Conservation (phyloP, 2,797 vertebrate genomes). For the Stomatorhinus walkeri region DNA sequence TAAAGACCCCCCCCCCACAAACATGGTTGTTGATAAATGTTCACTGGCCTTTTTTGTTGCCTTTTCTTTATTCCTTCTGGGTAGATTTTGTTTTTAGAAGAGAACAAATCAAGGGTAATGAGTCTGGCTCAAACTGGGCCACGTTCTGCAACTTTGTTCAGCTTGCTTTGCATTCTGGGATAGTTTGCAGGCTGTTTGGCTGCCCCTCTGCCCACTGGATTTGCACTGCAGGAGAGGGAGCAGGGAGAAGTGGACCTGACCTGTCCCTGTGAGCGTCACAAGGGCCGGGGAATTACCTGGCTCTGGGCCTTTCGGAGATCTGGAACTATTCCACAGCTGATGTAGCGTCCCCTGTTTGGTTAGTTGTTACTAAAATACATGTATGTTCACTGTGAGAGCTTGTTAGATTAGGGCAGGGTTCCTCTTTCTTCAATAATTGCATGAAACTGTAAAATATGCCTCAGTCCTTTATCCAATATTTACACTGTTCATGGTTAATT, state of each 20-base stretch:
- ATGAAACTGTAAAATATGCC: background rate
- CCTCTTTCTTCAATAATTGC: background rate
- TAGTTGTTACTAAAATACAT: background rate
- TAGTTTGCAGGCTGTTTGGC: background rate
- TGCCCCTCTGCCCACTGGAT: background rate
- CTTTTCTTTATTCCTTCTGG: background rate
- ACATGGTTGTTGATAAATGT: background rate
- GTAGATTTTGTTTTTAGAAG: background rate
- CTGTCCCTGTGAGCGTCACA: background rate
- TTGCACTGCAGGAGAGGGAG: background rate
- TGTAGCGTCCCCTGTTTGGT: background rate
- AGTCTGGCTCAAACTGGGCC: background rate
- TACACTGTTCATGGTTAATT: background rate
- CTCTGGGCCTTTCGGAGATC: background rate
- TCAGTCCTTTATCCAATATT: background rate
- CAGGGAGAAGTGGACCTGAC: background rate
- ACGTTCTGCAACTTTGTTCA: background rate
- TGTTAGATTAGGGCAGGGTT: background rate
- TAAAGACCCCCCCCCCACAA: background rate
- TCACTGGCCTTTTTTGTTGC: background rate
- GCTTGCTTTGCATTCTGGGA: background rate
- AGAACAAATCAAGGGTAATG: conserved; percentile 4
- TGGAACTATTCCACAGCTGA: background rate
- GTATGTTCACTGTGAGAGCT: background rate
- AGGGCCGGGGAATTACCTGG: background rate